Evolutionary conservation across 2,797 vertebrate genomes (phyloP), one percentile per base, ranked within the genome.

Genomic region (Bradypus variegatus): DNA sequence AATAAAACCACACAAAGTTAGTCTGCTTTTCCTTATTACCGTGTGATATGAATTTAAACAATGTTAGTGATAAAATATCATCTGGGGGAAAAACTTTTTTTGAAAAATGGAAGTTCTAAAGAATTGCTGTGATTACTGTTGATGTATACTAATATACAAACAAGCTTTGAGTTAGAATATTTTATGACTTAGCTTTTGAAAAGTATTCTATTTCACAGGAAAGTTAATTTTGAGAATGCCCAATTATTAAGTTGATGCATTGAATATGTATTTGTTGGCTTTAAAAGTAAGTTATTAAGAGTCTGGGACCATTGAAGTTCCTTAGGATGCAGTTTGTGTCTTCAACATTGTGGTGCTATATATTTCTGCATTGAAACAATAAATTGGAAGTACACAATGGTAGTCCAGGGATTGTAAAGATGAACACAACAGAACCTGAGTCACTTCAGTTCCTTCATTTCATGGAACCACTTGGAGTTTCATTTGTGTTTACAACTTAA

Each of bases 401-500:
- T 25, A 15, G 21, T 76, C 8, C 1, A 41, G 31, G 13, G 15
- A 41, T 36, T 72, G 5, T n/a, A 81, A 95, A 93, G 62, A 19
- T 65, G 21, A 81, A 73, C 23, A 90, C n/a, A 78, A 38, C 16
- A 81, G 33, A 90, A 76, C 1, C 41, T 67, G n/a, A 53, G 3
- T 72, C n/a, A 58, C 31, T 67, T 53, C 13, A 60, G 2, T 75
- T 45, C 5, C 76, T 85, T 89, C 16, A 41, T 38, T 70, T 5
- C 67, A 23, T 79, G 11, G 55, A 38, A 53, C 16, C 58, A 62
- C 31, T 88, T 82, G 33, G n/a, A 62, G 19, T 86, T 94, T 88
- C 50, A 21, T 64, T 82, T 91, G 60, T 94, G 21, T 58, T 76
- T 79, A 41, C 85, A 88, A 69, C n/a, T 80, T 86, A 72, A 94